These are phyloP conservation scores for Hemibagrus guttatus DNA, from an alignment of 2,797 vertebrate species.

Conservation along the genomic window DNA sequence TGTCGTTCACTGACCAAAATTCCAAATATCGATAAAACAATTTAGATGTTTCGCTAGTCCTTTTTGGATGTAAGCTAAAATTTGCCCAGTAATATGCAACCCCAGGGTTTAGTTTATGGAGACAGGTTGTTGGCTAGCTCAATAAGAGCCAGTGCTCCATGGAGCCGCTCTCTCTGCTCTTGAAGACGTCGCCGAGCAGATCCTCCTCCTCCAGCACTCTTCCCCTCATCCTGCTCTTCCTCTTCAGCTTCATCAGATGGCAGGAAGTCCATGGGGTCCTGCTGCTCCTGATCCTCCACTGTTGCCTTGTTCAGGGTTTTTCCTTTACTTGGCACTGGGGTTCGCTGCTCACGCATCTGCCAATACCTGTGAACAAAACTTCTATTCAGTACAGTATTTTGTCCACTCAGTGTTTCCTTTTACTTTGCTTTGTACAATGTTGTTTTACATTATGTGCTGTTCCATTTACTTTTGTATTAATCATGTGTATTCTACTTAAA, in stretches of 20 bases:
- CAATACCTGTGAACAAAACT: slow-evolving; percentile 80
- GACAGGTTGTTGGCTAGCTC: slow-evolving; percentile 95
- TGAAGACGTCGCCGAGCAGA: slow-evolving; percentile 85
- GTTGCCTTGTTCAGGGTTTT: slow-evolving; percentile 80
- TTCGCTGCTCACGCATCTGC: slow-evolving; percentile 89
- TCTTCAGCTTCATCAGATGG: slow-evolving; percentile 83
- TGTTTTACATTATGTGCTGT: background rate
- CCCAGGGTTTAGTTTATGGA: slow-evolving; percentile 57
- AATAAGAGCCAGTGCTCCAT: slow-evolving; percentile 93
- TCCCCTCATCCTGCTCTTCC: slow-evolving; percentile 81
- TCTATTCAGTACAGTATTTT: background rate
- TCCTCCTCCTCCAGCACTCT: slow-evolving; percentile 75
- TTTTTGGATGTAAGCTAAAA: background rate
- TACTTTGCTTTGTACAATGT: background rate
- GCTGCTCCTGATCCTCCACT: slow-evolving; percentile 93
- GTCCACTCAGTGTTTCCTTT: background rate
- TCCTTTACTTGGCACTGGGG: slow-evolving; percentile 79
- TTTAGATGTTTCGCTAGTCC: background rate
- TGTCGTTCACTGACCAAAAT: slow-evolving; percentile 12
- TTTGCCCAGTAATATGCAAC: slow-evolving; percentile 34
- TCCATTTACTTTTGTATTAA: background rate
- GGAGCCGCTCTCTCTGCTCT: slow-evolving; percentile 92
- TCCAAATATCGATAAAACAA: background rate
- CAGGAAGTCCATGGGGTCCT: slow-evolving; percentile 91
- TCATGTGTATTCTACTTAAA: background rate